These are phyloP conservation scores for Conistra vaccinii DNA, from an alignment of 2,888 invertebrate species.

Conservation along the genomic window DNA sequence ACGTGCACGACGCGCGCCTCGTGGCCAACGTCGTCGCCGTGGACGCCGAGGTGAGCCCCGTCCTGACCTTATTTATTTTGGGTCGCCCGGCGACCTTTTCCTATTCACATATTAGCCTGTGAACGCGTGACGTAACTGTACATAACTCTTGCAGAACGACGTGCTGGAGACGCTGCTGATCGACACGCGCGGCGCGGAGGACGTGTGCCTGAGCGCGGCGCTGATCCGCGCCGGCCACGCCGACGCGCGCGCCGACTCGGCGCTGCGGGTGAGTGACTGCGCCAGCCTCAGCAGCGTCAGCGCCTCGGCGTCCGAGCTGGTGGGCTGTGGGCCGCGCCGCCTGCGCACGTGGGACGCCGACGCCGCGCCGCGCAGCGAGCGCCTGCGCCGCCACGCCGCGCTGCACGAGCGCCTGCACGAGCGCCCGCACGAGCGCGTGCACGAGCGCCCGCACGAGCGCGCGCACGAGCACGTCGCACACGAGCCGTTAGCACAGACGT, in stretches of 20 bases:
- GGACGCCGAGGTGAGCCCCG: slow-evolving; percentile 32
- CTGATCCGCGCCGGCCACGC: slow-evolving; percentile 89
- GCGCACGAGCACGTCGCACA: slow-evolving; percentile 11
- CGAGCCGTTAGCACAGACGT: background rate
- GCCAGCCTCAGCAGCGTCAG: slow-evolving; percentile 72
- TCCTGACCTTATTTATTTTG: background rate
- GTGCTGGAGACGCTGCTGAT: slow-evolving; percentile 85
- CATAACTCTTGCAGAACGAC: slow-evolving; percentile 68
- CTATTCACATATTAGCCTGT: background rate
- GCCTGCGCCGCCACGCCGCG: background rate
- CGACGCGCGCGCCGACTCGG: slow-evolving; percentile 75
- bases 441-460: background rate
- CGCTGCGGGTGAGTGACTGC: slow-evolving; percentile 77
- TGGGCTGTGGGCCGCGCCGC: slow-evolving; percentile 70
- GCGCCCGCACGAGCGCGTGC: slow-evolving; percentile 40
- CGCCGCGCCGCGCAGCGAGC: slow-evolving; percentile 29
- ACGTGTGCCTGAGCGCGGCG: slow-evolving; percentile 87
- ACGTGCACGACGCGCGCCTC: slow-evolving; percentile 79
- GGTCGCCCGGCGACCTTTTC: background rate
- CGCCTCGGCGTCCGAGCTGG: slow-evolving; percentile 78
- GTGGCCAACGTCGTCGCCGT: slow-evolving; percentile 78
- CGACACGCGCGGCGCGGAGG: slow-evolving; percentile 86
- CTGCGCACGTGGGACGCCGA: slow-evolving; percentile 73
- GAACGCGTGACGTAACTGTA: too few species aligned
- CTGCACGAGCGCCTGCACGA: background rate